Conservation (phyloP, 2,797 vertebrate species). For the Naso thynnoides region DNA sequence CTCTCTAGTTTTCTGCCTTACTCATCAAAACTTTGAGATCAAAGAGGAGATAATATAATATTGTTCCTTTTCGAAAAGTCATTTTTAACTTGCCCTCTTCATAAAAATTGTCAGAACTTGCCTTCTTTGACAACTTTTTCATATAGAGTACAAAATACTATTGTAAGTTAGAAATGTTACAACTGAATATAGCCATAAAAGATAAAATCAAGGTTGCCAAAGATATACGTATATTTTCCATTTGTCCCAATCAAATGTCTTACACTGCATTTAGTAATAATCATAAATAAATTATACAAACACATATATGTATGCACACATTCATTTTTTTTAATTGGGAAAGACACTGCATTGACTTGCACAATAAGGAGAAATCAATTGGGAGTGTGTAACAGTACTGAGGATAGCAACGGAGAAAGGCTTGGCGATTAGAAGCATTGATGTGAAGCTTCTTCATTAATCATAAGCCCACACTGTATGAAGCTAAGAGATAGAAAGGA, state of each 20-base stretch:
- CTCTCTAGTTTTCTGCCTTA: background rate
- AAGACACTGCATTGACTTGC: background rate
- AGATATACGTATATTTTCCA: background rate
- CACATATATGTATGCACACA: background rate
- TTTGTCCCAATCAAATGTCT: background rate
- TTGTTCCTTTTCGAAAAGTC: background rate
- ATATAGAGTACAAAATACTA: background rate
- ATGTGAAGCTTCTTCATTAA: conserved; percentile 3
- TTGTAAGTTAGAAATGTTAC: too few relatives aligned
- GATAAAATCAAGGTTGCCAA: background rate
- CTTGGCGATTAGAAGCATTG: background rate
- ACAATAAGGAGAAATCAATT: background rate
- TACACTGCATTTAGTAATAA: background rate
- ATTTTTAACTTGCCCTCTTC: background rate
- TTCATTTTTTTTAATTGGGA: background rate
- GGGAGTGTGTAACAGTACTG: background rate
- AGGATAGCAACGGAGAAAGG: background rate
- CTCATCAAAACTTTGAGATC: conserved; percentile 2
- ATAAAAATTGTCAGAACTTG: background rate
- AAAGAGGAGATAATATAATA: background rate
- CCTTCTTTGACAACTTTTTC: background rate
- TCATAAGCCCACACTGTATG: background rate
- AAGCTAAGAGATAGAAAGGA: conserved; percentile 1
- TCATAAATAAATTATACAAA: background rate
- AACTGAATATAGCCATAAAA: background rate